Evolutionary conservation across 2,888 invertebrate species (phyloP), one percentile per base, ranked within the genome.

Genomic region (Lochmaea capreae): DNA sequence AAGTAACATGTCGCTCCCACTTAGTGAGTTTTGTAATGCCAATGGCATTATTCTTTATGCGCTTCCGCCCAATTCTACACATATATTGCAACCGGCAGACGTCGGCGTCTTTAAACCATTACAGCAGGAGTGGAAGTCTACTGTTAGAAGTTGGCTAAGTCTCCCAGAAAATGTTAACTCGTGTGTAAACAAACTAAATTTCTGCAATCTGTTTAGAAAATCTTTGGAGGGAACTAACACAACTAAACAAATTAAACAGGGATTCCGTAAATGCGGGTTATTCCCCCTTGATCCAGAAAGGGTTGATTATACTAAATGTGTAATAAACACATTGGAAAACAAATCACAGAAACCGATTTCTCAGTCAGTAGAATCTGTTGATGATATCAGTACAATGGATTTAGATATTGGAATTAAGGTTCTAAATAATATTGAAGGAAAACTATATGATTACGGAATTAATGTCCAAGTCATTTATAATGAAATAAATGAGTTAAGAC

Each of bases 81-180:
- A 68, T 6, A 68, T 68, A 11, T 16, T 68, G 16, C 67, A 68
- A 8, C 67, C 71, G 1, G 65, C 65, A 3, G 49, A 65, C 18
- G 72, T 65, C 4, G 58, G 65, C 46, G 72, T 62, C 5, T 72
- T 72, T 57, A 42, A 63, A 39, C 67, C 72, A 9, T 18, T 72
- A 14, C 67, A 72, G 16, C 39, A 61, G n/a, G 57, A 57, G 33
- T 68, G 67, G 72, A 72, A 42, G 52, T 62, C 49, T 18, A 72
- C 72, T 18, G 72, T 72, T 39, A 67, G 72, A 43, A 52, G 52
- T 18, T 72, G 72, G 72, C 72, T 62, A 63, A 67, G 39, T 22
- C n/a, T 39, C 16, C 72, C 26, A 12, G 70, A 68, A 61, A 71
- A 71, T 72, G 54, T 63, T 18, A 65, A 72, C 46, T 49, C 26